Base-by-base conservation (phyloP, 2,113 vertebrate genomes). In the Scalopus aquaticus region DNA sequence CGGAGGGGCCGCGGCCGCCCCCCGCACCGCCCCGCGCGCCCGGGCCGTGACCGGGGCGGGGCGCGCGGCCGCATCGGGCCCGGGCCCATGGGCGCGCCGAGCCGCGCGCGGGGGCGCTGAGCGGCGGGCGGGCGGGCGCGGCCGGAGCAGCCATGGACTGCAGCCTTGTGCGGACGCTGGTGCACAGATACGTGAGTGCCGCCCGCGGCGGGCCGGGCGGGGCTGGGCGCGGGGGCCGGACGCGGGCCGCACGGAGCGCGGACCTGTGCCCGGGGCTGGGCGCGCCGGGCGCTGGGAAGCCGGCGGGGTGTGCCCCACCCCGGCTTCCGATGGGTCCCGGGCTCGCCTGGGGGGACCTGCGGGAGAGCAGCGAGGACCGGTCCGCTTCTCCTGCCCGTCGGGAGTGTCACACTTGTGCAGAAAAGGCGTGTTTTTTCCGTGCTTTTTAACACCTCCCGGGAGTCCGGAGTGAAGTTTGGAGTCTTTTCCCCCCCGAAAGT, bases 141-240 rank as follows among this genome's bases (percentile, higher is more conserved):
- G 95, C 92, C 74, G 88, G 78, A 77, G 86, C 28, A 97, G 96
- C 96, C 98, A 99, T 99, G 99, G 99, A 99, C 97, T 98, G 99
- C 98, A 99, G 99, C 98, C 98, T 98, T 42, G 98, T 99, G 70
- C 98, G 99, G 98, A 99, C 98, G 95, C 98, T 99, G 96, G 99
- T 99, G 98, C 99, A 97, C 97, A 98, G 99, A 99, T 99, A 99
- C 94, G 99, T 99, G 97, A 99, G 99, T 98, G 94, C 26, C 62
- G 17, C 9, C 19, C 32, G 44, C 37, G 51, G 67, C 32, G 22
- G 30, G 19, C 44, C 9, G 62, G 42, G 39, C n/a, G 54, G 51
- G 56, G 16, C 32, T 4, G 49, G 35, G 54, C 32, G 28, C 54
- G 8, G 69, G 5, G 0, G 44, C 19, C 64, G 15, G 6, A 4